phyloP scores from a whole-genome alignment of 1,140 invertebrate genomes.

The Brachionus koreanus region DNA sequence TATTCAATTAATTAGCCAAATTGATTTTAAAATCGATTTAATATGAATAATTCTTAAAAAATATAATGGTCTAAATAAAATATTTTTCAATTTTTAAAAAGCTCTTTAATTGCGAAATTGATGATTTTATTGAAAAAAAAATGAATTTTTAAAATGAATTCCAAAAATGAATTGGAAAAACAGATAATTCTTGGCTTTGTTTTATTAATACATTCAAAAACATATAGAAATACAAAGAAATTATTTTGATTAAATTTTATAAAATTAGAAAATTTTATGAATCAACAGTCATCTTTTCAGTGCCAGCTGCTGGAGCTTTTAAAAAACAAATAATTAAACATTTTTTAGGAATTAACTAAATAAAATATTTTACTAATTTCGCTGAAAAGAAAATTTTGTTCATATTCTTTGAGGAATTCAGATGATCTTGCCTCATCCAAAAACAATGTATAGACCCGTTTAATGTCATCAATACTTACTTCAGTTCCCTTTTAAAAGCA shows the following conservation, averaged over 20 bases:
- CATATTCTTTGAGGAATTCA: conserved; percentile 89
- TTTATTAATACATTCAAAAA: neutral
- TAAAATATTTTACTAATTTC: conserved; percentile 22
- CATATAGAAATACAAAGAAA: conserved; percentile 16
- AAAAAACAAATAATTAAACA: neutral
- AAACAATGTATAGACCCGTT: conserved; percentile 88
- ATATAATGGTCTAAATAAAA: neutral
- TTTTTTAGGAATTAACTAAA: neutral
- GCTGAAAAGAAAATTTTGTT: conserved; percentile 87
- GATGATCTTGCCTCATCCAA: conserved; percentile 85
- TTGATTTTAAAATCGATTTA: neutral
- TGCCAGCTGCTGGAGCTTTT: conserved; percentile 3
- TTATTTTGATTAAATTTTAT: conserved; percentile 12
- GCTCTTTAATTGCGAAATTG: neutral
- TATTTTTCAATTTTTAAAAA: neutral
- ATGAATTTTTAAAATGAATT: neutral
- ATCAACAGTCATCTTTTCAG: conserved; percentile 37
- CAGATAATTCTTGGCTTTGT: neutral
- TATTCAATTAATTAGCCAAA: neutral
- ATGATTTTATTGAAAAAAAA: conserved; percentile 4
- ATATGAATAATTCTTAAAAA: neutral
- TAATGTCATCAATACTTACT: conserved; percentile 81
- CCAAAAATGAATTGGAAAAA: neutral
- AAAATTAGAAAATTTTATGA: neutral
- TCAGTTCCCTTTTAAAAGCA: conserved; percentile 55